Evolutionary conservation across 2,113 vertebrate genomes (phyloP).

Genomic region (Poeciliopsis prolifica): DNA sequence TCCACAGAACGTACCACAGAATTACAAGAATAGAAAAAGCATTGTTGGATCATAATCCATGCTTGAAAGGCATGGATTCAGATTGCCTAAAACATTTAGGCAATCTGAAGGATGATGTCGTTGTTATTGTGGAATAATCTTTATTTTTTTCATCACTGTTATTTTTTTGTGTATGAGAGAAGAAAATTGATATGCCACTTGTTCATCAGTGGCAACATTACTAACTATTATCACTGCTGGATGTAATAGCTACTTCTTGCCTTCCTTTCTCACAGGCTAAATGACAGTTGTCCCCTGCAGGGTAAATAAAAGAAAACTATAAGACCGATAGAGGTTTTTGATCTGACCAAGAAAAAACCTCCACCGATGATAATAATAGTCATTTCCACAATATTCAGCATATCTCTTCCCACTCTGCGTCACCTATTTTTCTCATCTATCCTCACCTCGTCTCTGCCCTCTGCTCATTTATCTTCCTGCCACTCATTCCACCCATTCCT

Average conservation of each 20-base stretch:
- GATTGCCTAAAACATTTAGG: not conserved
- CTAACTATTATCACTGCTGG: not conserved
- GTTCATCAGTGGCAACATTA: not conserved
- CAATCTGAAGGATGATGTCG: not conserved
- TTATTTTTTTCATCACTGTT: not conserved
- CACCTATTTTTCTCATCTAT: not conserved
- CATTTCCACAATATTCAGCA: constrained; percentile 4
- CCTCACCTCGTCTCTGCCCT: constrained; percentile 9
- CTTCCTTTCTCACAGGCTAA: not conserved
- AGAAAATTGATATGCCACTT: no score
- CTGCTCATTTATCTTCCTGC: constrained; percentile 43
- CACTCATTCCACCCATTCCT: constrained; percentile 21
- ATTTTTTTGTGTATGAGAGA: no score
- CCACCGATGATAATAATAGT: not conserved
- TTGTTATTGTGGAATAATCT: not conserved
- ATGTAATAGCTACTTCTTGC: not conserved
- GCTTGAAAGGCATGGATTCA: no score
- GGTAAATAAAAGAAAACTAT: not conserved
- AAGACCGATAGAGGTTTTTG: not conserved
- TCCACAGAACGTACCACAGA: no score
- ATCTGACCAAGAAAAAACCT: not conserved
- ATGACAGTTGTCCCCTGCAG: not conserved
- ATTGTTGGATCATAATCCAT: not conserved
- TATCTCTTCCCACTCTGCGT: not conserved
- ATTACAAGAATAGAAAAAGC: no score